Evolutionary conservation across 2,888 invertebrate genomes (phyloP), one percentile per base, ranked within the genome.

Genomic region (Hyles lineata): DNA sequence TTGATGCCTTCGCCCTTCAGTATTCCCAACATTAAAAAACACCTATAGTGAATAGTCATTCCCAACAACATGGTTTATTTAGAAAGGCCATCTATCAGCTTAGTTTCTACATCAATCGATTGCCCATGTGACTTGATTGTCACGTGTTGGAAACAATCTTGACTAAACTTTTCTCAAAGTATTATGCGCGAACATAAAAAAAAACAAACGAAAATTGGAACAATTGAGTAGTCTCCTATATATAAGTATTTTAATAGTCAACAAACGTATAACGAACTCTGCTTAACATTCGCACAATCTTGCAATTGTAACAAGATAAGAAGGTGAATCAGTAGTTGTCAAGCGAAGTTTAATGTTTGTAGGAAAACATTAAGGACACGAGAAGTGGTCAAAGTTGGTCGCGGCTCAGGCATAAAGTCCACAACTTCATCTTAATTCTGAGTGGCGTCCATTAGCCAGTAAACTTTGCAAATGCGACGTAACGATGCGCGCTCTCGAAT

Each of bases 401-500:
- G 77, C 81, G 78, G 78, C 80, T 81, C 80, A 82, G 85, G 84
- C 85, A 80, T 83, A 81, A 85, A 87, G 84, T 83, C 80, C 76
- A 80, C 80, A 87, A 87, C 86, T 90, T 86, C 81, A 82, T 86
- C 86, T 87, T 89, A 87, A 88, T 85, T 80, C 84, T 83, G 83
- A 85, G 87, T 85, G 86, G 79, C 87, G 79, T 90, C 90, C 89
- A 92, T 91, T 90, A 91, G 88, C 82, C 80, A 85, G 86, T 82
- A 84, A 82, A 85, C 83, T 88, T 85, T 80, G 83, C 79, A 76
- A 80, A 73, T 77, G 70, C 72, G 69, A 59, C 67, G 32, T 61
- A 60, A 52, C 62, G 43, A 50, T 67, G 67, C 50, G 35, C 63
- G n/a, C n/a, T 17, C 21, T 23, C 63, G 63, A 71, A 71, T 71